Conservation (phyloP, 2,888 invertebrate genomes). For the Agriotes lineatus region DNA sequence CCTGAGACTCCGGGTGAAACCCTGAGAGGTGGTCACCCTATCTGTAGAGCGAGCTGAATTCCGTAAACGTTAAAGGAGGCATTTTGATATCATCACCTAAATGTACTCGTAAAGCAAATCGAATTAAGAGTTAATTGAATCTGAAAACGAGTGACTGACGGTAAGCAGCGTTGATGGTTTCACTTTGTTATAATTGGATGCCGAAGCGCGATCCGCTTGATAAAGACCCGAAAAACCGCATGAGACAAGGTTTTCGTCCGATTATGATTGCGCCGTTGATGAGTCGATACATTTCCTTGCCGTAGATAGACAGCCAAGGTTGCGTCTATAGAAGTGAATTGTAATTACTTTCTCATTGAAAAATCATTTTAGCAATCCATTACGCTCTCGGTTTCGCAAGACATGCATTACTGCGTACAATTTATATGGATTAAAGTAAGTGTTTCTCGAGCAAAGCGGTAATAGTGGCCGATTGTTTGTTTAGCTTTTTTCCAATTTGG, state of each 20-base stretch:
- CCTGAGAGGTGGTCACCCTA: no score
- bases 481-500: conserved; percentile 4
- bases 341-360: conserved; percentile 32
- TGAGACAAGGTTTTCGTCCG: conserved; percentile 23
- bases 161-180: conserved; percentile 3
- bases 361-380: conserved; percentile 23
- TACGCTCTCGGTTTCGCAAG: conserved; percentile 18
- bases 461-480: background rate
- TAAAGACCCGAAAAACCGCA: background rate
- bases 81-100: no score
- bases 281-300: conserved; percentile 31
- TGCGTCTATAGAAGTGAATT: conserved; percentile 31
- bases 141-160: conserved; percentile 4
- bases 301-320: conserved; percentile 34
- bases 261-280: conserved; percentile 13
- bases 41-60: no score
- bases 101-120: background rate
- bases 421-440: conserved; percentile 11
- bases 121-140: conserved; percentile 16
- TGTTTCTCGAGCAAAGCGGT: background rate
- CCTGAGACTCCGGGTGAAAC: no score
- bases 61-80: no score
- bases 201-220: background rate
- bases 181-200: background rate
- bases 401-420: background rate